Conservation (phyloP, 2,888 invertebrate species). For the Ectropis crepuscularia region DNA sequence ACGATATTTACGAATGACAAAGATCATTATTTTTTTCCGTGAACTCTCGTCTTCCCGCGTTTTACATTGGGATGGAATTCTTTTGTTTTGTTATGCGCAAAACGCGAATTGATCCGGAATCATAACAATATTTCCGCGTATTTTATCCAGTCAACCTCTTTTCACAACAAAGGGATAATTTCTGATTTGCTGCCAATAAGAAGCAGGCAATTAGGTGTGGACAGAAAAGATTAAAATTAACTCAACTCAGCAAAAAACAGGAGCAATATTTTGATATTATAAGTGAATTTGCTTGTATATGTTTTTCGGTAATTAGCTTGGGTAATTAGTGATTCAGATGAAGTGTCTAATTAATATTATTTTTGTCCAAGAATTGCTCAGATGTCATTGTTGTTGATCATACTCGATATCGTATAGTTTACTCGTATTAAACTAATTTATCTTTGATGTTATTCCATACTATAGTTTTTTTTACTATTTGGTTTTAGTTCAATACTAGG, state of each 20-base stretch:
- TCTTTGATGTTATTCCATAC: no score
- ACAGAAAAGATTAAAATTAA: constrained; percentile 4
- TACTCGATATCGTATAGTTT: no score
- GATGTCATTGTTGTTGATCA: no score
- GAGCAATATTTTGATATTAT: constrained; percentile 6
- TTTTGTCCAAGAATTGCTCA: constrained; percentile 23
- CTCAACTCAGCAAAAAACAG: constrained; percentile 4
- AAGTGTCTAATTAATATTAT: constrained; percentile 21
- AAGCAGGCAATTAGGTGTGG: constrained; percentile 1
- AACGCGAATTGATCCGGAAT: constrained; percentile 13
- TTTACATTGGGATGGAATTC: constrained; percentile 18
- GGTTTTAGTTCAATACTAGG: no score
- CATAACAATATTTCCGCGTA: constrained; percentile 15
- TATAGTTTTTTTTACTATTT: no score
- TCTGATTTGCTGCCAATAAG: constrained; percentile 6
- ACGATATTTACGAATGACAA: constrained; percentile 37
- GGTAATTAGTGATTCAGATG: constrained; percentile 24
- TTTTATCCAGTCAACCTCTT: constrained; percentile 4
- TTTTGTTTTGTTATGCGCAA: constrained; percentile 9
- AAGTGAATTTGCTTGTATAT: neutral
- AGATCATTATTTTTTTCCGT: constrained; percentile 24
- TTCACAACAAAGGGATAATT: constrained; percentile 3
- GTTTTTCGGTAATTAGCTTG: constrained; percentile 20
- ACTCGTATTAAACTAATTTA: no score
- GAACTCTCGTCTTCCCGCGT: constrained; percentile 13